These are phyloP conservation scores for Hystrix brachyura DNA, from an alignment of 2,113 vertebrate species.

Conservation along the genomic window DNA sequence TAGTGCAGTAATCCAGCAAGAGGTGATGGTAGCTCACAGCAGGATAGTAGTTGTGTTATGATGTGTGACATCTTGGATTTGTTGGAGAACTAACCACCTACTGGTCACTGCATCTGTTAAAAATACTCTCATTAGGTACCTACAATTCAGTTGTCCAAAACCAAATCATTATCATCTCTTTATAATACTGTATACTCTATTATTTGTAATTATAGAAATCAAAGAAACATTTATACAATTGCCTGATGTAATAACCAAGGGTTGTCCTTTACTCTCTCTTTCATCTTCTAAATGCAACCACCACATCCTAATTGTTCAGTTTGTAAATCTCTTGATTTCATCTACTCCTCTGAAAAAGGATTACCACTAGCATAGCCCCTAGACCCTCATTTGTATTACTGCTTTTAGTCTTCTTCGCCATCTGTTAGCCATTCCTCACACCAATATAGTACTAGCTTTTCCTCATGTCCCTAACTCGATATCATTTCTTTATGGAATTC, in stretches of 20 bases:
- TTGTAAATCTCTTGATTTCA: background rate
- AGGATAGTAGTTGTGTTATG: background rate
- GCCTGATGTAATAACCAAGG: background rate
- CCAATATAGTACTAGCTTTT: background rate
- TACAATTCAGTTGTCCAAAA: constrained; percentile 14
- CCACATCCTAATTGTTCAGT: background rate
- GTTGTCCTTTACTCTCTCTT: background rate
- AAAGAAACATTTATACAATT: background rate
- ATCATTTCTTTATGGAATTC: constrained; percentile 32
- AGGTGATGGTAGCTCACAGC: background rate
- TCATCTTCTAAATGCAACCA: background rate
- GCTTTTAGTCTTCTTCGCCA: background rate
- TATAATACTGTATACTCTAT: background rate
- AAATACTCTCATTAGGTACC: background rate
- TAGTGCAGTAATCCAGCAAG: background rate
- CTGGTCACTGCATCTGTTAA: background rate
- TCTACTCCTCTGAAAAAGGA: background rate
- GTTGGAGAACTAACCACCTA: background rate
- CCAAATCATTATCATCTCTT: background rate
- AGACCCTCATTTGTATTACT: background rate
- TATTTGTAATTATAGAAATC: constrained; percentile 32
- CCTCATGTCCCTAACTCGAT: background rate
- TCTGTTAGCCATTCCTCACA: background rate
- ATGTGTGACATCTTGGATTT: background rate
- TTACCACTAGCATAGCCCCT: background rate